Evolutionary conservation across 1,140 invertebrate genomes (phyloP), one percentile per base, ranked within the genome.

Genomic region (Brachionus manjavacas): DNA sequence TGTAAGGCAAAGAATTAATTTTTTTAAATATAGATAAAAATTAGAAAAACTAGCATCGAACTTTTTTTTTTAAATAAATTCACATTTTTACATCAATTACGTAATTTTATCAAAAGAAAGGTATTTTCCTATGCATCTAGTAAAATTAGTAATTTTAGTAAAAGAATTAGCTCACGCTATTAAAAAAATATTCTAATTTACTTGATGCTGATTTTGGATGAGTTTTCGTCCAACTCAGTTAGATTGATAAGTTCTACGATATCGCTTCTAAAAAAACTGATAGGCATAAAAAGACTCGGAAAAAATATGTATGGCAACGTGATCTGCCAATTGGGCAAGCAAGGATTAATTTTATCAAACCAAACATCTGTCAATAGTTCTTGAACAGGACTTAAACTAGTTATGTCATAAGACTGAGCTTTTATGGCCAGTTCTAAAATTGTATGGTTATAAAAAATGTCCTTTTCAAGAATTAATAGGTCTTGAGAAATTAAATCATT

Each of bases 201-300:
- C 79, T 64, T 81, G 8, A 81, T 39, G 39, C 79, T 81, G 23
- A 81, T 60, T 60, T 68, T 60, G 8, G 79, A 81, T 68, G 79
- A 41, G 14, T 81, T 81, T 46, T 81, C 79, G 20, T 81, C 25
- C n/a, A 81, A 35, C 43, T 81, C 79, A 31, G 79, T 81, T 4
- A 81, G 60, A 81, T 81, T 81, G 4, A 81, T 81, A 20, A 81
- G 79, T 25, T 81, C 79, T 25, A 68, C 41, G 39, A 64, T 60
- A 81, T 81, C 79, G 41, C 79, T 81, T 16, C 79, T 52, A 46
- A 81, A 81, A 81, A 43, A 81, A 81, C 52, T 68, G 64, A 81
- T 60, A 20, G 79, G 79, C 31, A 81, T 28, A 39, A 64, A 81
- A 12, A 81, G 49, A 81, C 79, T 14, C 8, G 52, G 52, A 20